phyloP scores from a whole-genome alignment of 2,797 vertebrate species.

The Enoplosus armatus region DNA sequence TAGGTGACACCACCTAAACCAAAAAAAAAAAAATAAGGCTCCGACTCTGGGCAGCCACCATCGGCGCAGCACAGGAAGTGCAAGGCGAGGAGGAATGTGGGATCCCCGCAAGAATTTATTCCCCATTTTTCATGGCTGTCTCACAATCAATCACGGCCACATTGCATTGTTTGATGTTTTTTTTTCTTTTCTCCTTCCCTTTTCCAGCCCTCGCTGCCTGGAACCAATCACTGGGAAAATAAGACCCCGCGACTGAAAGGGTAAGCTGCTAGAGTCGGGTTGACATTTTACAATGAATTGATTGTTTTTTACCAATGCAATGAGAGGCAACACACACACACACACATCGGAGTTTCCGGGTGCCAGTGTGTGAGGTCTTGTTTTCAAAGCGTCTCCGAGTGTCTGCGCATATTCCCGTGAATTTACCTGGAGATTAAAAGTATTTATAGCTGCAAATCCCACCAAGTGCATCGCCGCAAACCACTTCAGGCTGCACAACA shows the following conservation, averaged over 20 bases:
- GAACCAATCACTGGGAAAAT: conserved; percentile 57
- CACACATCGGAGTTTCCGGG: not conserved
- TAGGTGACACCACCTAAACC: conserved; percentile 41
- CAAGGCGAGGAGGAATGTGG: conserved; percentile 39
- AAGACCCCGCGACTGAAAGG: conserved; percentile 42
- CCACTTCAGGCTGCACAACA: conserved; percentile 15
- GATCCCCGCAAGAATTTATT: conserved; percentile 49
- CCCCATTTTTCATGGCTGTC: conserved; percentile 49
- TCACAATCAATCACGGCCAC: conserved; percentile 58
- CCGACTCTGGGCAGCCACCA: not conserved
- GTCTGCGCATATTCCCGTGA: conserved; percentile 16
- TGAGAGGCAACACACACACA: conserved; percentile 10
- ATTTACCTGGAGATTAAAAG: conserved; percentile 34
- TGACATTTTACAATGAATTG: conserved; percentile 62
- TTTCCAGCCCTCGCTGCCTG: conserved; percentile 28
- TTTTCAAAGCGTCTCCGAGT: conserved; percentile 3
- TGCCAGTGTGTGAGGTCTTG: conserved; percentile 26
- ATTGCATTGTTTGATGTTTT: conserved; percentile 40
- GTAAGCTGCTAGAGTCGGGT: not conserved
- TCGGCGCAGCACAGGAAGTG: conserved; percentile 20
- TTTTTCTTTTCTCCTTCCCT: not conserved
- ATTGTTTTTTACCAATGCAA: conserved; percentile 38
- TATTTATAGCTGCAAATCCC: conserved; percentile 39
- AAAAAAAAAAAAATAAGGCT: conserved; percentile 30
- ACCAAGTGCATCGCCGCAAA: conserved; percentile 27